Evolutionary conservation across 2,888 invertebrate species (phyloP).

Genomic region (Drepana falcataria): DNA sequence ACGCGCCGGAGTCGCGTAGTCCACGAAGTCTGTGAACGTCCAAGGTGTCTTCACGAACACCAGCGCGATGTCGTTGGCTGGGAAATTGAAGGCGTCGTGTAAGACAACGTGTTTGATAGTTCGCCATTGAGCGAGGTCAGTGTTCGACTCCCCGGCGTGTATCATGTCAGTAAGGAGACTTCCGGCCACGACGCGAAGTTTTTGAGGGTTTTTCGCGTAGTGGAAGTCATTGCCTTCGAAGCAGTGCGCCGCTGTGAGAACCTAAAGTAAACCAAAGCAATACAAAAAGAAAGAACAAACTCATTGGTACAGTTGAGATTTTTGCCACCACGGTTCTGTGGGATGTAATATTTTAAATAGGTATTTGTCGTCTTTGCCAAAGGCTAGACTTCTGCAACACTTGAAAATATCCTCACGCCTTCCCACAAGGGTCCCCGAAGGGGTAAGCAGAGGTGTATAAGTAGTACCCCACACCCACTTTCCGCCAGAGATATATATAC

Average conservation of each 20-base stretch:
- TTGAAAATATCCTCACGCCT: too few relatives aligned
- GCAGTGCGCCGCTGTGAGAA: constrained; percentile 56
- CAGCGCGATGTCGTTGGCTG: constrained; percentile 46
- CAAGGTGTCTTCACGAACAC: constrained; percentile 25
- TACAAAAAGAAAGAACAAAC: too few relatives aligned
- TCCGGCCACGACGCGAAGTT: constrained; percentile 45
- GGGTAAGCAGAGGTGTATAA: too few relatives aligned
- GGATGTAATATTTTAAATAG: too few relatives aligned
- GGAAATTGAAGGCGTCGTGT: constrained; percentile 30
- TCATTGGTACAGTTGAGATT: too few relatives aligned
- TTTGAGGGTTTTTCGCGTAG: constrained; percentile 22
- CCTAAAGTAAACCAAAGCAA: too few relatives aligned
- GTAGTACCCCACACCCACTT: too few relatives aligned
- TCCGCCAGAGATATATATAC: too few relatives aligned
- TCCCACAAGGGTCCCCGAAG: too few relatives aligned
- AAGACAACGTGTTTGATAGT: constrained; percentile 16
- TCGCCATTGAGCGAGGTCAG: constrained; percentile 29
- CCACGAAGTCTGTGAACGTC: constrained; percentile 27
- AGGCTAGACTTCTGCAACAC: too few relatives aligned
- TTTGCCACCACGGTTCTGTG: too few relatives aligned
- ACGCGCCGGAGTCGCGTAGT: constrained; percentile 24
- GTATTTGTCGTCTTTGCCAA: too few relatives aligned
- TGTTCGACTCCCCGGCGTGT: constrained; percentile 29
- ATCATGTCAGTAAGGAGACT: constrained; percentile 24
- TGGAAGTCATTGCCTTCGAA: constrained; percentile 47